Evolutionary conservation across 2,888 invertebrate genomes (phyloP).

Genomic region (Synergus laeviventris): DNA sequence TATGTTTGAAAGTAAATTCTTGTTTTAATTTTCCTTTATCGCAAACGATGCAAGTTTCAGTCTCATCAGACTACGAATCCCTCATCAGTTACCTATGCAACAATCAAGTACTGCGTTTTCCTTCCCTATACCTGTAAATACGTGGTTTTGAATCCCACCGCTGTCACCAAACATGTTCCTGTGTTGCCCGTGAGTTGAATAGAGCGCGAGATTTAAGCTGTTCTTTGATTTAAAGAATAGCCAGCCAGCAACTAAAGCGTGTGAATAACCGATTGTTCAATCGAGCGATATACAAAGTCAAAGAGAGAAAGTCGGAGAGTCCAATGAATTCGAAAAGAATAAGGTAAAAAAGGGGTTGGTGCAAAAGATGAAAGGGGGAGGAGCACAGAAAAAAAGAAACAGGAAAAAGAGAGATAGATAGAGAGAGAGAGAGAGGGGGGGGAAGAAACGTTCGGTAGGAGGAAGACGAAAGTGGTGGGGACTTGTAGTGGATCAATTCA

Average conservation of each 20-base stretch:
- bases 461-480: slow-evolving; percentile 58
- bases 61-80: too few species aligned
- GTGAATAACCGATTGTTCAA: slow-evolving; percentile 22
- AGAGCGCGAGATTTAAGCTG: too few species aligned
- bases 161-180: too few species aligned
- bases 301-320: background rate
- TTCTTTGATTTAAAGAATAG: background rate
- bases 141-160: too few species aligned
- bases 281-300: background rate
- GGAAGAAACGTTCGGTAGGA: slow-evolving; percentile 56
- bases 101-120: too few species aligned
- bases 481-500: slow-evolving; percentile 55
- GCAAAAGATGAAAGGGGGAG: slow-evolving; percentile 3
- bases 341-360: slow-evolving; percentile 13
- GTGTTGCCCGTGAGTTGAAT: too few species aligned
- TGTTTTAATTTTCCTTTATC: too few species aligned
- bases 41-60: too few species aligned
- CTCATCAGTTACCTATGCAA: too few species aligned
- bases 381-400: background rate
- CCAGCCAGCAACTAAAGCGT: slow-evolving; percentile 52
- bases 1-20: too few species aligned
- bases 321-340: background rate
- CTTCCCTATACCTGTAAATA: too few species aligned
- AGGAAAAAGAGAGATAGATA: too few species aligned
- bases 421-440: slow-evolving; percentile 36